Base-by-base conservation (phyloP, 2,797 vertebrate species). In the Harpagifer antarcticus region DNA sequence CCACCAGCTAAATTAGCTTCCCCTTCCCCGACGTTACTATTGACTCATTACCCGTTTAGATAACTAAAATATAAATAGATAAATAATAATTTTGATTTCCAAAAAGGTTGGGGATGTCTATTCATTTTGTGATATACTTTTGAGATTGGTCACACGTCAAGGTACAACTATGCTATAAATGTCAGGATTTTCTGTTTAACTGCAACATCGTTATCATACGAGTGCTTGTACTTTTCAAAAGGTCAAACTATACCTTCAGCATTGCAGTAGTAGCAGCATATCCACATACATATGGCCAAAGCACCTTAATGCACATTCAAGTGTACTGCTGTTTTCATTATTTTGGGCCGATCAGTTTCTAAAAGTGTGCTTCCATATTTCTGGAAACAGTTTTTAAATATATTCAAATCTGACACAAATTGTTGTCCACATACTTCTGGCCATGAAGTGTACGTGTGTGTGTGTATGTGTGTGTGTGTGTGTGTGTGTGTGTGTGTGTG, bases 401-500 rank as follows among this genome's bases (percentile, higher is more conserved):
- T 5, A 17, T n/a, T 40, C 5, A 33, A n/a, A 17, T 47, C 31
- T 47, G 6, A 49, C 3, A 44, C 14, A 49, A 31, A 31, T n/a
- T 23, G 27, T 13, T 40, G 56, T 72, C 72, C 10, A 42, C 14
- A 54, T 63, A 63, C 37, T 59, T 61, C 52, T 80, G 62, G n/a
- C 54, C 55, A 42, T 61, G n/a, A 5, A 8, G 48, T 19, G 54
- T 23, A 16, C 2, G 6, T 37, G 33, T 33, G 6, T 8, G 33
- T 8, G 33, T 9, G 33, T 9, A 23, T 70, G 27, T 3, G 11
- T 48, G 55, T n/a, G 49, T 45, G 19, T 53, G 10, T 43, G 59
- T 58, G 11, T 48, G 55, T n/a, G 49, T 45, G 19, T 53, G 10
- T 43, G 63, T 58, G 20, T 23, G 23, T 72, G 27, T 3, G 9